A percentile compares a stretch with the other conserved stretches of the same genome.
These are phyloP conservation scores for Menidia menidia DNA, from an alignment of 2,797 vertebrate species.

Conservation along the genomic window DNA sequence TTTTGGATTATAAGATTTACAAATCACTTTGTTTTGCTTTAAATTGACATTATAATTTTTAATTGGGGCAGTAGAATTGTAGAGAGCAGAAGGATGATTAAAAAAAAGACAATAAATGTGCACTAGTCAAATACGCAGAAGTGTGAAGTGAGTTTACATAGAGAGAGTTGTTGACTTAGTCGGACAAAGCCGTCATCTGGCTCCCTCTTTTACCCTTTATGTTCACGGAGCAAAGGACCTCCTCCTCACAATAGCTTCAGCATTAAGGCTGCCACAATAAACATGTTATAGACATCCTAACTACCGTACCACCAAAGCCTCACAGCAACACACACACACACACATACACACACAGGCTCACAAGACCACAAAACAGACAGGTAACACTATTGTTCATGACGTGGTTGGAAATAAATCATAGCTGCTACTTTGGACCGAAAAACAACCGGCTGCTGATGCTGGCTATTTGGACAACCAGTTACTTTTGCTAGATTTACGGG, in stretches of 20 bases:
- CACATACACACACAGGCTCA: constrained; percentile 12
- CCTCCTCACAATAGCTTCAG: constrained; percentile 59
- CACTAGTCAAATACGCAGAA: too few species aligned
- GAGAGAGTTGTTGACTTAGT: constrained; percentile 63
- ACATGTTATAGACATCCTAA: constrained; percentile 61
- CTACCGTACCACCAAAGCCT: constrained; percentile 20
- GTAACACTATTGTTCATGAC: constrained; percentile 7
- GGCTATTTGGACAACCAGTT: constrained; percentile 3
- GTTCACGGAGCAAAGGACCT: constrained; percentile 55
- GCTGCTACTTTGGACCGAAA: constrained; percentile 30
- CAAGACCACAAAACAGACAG: constrained; percentile 41
- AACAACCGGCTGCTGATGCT: constrained; percentile 22
- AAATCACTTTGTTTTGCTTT: too few species aligned
- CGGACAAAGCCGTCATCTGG: constrained; percentile 72
- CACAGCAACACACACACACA: not conserved
- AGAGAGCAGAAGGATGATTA: too few species aligned
- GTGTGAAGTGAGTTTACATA: not conserved
- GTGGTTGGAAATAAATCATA: constrained; percentile 45
- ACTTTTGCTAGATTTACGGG: constrained; percentile 24
- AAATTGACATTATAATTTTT: too few species aligned
- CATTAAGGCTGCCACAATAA: constrained; percentile 47
- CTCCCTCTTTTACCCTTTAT: constrained; percentile 52
- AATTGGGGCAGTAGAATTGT: too few species aligned
- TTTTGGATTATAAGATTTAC: too few species aligned
- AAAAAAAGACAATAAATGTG: too few species aligned